Conservation (phyloP, 2,888 invertebrate genomes). For the Nudaria mundana region DNA sequence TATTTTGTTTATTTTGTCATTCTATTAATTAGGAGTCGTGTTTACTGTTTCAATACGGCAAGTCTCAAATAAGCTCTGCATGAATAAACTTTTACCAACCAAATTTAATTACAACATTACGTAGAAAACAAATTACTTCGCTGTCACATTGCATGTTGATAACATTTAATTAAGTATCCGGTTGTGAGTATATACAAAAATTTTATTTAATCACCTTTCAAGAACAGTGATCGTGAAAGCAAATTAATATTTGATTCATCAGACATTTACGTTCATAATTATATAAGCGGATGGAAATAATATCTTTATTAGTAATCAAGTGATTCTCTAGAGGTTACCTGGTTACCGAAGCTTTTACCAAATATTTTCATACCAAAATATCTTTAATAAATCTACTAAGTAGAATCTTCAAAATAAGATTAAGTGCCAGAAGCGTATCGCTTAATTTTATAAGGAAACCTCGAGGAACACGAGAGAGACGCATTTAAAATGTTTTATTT, state of each 20-base stretch:
- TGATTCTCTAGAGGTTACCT: no score
- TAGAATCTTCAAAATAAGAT: not conserved
- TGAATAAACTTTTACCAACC: slow-evolving; percentile 59
- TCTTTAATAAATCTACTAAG: no score
- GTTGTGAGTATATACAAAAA: slow-evolving; percentile 20
- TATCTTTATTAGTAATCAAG: no score
- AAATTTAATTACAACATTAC: slow-evolving; percentile 53
- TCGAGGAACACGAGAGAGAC: not conserved
- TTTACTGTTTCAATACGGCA: slow-evolving; percentile 61
- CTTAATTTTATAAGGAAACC: not conserved
- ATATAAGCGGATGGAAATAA: no score
- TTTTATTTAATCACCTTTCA: slow-evolving; percentile 20
- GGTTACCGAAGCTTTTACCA: no score
- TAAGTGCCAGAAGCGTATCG: not conserved
- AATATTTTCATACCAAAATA: no score
- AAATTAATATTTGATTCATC: no score
- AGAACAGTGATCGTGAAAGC: slow-evolving; percentile 16
- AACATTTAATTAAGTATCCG: slow-evolving; percentile 23
- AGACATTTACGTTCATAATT: no score
- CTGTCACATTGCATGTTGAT: slow-evolving; percentile 30
- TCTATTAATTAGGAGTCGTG: slow-evolving; percentile 62
- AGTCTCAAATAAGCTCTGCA: slow-evolving; percentile 57
- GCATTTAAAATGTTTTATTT: not conserved
- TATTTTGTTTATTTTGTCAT: slow-evolving; percentile 57
- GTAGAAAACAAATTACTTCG: slow-evolving; percentile 45